These are phyloP conservation scores for Orientallactaga bullata DNA, from an alignment of 2,113 vertebrate genomes.

Conservation along the genomic window DNA sequence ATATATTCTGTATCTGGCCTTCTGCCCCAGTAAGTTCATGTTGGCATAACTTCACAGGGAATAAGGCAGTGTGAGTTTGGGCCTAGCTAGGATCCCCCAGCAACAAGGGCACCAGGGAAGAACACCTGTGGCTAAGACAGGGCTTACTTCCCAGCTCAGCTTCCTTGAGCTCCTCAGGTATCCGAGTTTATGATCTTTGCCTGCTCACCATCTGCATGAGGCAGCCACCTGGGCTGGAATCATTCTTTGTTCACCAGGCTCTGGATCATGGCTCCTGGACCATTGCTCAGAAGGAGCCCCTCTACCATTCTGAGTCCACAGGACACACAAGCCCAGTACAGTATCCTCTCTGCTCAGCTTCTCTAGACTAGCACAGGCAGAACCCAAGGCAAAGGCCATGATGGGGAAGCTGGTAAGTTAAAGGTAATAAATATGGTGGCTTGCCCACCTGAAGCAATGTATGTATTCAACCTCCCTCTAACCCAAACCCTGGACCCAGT, in stretches of 20 bases:
- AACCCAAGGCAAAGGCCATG: neutral
- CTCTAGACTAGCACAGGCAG: neutral
- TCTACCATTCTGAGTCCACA: neutral
- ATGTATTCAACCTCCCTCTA: neutral
- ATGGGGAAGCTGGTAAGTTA: neutral
- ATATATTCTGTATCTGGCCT: slow-evolving; percentile 10
- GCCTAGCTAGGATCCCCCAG: neutral
- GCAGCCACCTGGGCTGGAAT: neutral
- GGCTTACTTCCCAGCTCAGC: neutral
- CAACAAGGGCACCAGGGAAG: neutral
- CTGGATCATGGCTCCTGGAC: slow-evolving; percentile 1
- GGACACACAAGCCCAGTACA: neutral
- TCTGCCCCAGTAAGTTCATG: neutral
- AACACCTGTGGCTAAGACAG: neutral
- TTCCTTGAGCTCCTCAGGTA: neutral
- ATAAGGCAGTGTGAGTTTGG: neutral
- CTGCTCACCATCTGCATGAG: neutral
- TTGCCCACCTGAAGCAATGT: neutral
- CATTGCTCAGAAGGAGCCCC: neutral
- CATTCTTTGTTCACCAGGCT: slow-evolving; percentile 30
- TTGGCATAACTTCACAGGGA: neutral
- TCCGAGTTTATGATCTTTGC: neutral
- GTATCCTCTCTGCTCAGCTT: neutral
- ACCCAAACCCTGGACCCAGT: neutral
- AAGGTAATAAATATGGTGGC: neutral